Evolutionary conservation across 2,113 vertebrate genomes (phyloP).

Genomic region (Struthidea cinerea): DNA sequence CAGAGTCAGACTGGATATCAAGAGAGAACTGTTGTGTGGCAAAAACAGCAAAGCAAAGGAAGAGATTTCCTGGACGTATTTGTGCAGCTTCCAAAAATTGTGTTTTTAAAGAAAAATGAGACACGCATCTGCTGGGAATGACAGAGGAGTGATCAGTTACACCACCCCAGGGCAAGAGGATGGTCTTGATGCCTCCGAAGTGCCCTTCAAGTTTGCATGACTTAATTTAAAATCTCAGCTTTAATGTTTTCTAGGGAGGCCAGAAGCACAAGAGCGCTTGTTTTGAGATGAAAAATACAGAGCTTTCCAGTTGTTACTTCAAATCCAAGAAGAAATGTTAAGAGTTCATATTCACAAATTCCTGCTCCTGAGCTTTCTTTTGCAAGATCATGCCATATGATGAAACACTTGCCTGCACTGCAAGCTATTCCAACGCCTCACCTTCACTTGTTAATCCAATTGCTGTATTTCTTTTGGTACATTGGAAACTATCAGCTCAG

Average conservation of each 20-base stretch:
- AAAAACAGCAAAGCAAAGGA: background rate
- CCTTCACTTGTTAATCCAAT: background rate
- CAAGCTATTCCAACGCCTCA: background rate
- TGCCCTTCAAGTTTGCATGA: background rate
- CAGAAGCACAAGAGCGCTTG: background rate
- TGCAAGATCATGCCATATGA: background rate
- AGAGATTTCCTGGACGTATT: background rate
- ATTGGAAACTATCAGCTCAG: background rate
- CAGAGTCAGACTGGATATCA: background rate
- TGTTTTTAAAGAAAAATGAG: background rate
- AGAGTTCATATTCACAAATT: background rate
- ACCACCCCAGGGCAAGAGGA: background rate
- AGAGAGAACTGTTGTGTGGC: background rate
- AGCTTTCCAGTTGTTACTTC: background rate
- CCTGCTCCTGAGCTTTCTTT: background rate
- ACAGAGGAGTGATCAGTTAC: background rate
- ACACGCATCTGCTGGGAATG: background rate
- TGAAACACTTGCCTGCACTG: background rate
- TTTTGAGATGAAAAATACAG: background rate
- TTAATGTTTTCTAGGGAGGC: background rate
- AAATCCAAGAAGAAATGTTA: background rate
- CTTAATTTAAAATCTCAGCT: conserved; percentile 4
- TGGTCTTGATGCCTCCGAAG: background rate
- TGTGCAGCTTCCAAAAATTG: background rate
- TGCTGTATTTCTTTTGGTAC: background rate